Conservation (phyloP, 2,113 vertebrate genomes). For the Psittacula cyanocephala region DNA sequence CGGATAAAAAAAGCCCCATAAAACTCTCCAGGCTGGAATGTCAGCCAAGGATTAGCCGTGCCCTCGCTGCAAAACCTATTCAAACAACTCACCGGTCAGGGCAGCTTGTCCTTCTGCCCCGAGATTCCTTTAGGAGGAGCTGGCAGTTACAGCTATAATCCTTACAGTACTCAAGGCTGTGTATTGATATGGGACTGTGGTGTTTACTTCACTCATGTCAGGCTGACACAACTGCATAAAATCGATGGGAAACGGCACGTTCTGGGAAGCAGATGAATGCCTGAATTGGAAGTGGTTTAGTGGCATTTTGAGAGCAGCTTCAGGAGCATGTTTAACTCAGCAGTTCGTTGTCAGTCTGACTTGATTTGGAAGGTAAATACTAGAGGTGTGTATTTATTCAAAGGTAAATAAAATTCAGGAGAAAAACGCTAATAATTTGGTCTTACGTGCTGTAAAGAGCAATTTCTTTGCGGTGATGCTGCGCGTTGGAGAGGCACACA, state of each 20-base stretch:
- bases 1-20: not conserved
- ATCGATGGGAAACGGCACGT: not conserved
- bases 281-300: slow-evolving; percentile 39
- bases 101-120: slow-evolving; percentile 69
- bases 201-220: slow-evolving; percentile 33
- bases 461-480: not conserved
- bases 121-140: slow-evolving; percentile 50
- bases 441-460: not conserved
- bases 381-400: not conserved
- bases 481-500: rapidly evolving
- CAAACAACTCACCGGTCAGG: slow-evolving; percentile 66
- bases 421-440: not conserved
- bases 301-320: slow-evolving; percentile 27
- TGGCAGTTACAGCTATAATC: slow-evolving; percentile 57
- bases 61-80: slow-evolving; percentile 67
- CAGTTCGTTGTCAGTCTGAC: not conserved
- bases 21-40: slow-evolving; percentile 63
- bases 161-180: slow-evolving; percentile 21
- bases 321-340: not conserved
- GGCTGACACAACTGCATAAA: not conserved
- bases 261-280: slow-evolving; percentile 27
- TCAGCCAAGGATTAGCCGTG: slow-evolving; percentile 70
- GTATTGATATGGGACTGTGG: not conserved
- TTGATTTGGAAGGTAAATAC: slow-evolving; percentile 10
- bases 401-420: not conserved